Base-by-base conservation (phyloP, 2,113 vertebrate species). In the Orcinus orca region DNA sequence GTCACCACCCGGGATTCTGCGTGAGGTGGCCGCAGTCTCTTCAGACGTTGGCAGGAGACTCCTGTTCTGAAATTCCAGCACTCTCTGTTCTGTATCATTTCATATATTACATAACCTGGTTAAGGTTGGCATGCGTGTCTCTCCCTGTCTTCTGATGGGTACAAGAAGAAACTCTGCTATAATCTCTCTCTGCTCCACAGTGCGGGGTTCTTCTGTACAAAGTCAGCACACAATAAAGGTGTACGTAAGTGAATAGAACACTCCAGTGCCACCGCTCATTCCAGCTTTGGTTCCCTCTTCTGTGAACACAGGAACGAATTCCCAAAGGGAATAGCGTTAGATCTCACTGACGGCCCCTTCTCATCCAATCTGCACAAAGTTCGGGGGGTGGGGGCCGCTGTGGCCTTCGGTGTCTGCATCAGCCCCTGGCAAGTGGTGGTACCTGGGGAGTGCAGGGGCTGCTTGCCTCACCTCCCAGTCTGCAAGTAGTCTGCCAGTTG, bases 361-460 rank as follows among this genome's bases (percentile, higher is more conserved):
- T 21, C 18, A 26, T 3, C 7, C 55, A 15, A 2, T 0, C 17
- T 33, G 31, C 38, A 36, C 38, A 21, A 29, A 14, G 29, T 4
- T 29, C 20, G 2, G 9, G 31, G 23, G 5, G 8, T 11, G 9
- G 36, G 74, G 33, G 10, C 47, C 5, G 5, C 36, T 2, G 1
- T 65, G n/a, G 29, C 23, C 21, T 18, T 17, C 8, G 0, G 10
- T 1, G 5, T 55, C 65, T 2, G 1, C n/a, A 0, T 36, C 9
- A 5, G 38, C 31, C 62, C 1, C 44, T 0, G 1, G 38, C 21
- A n/a, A 0, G 0, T 0, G 0, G 26, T 4, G 9, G 8, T n/a
- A 20, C 53, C 50, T 14, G 33, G 17, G 31, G 31, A 12, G 18
- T 23, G 5, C 14, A 33, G 8, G 47, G 77, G 33, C 50, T 1